Percentiles rank a stretch among this genome's conserved stretches.
Conservation (phyloP, 2,888 invertebrate genomes). For the Dinocampus coccinellae region DNA sequence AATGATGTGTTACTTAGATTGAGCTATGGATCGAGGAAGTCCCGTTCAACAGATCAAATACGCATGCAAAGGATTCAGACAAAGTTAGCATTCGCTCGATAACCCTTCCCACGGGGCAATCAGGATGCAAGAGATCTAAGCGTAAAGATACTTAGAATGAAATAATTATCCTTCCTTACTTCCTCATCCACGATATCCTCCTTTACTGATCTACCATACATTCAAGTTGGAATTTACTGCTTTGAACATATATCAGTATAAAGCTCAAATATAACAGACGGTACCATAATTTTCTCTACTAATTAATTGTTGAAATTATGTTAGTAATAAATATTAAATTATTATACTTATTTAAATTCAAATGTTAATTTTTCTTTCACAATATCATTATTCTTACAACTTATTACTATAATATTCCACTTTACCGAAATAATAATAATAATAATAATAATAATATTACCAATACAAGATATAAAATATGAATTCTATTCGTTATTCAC, state of each 20-base stretch:
- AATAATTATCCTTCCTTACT: constrained; percentile 7
- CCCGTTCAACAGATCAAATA: neutral
- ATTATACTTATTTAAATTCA: no score
- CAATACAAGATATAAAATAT: neutral
- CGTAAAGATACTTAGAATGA: neutral
- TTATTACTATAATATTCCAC: neutral
- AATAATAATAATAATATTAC: no score
- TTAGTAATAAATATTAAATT: neutral
- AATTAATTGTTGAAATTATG: neutral
- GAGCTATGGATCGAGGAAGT: neutral
- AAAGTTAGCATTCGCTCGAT: constrained; percentile 13
- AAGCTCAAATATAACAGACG: neutral
- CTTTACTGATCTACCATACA: neutral
- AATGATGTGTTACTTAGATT: neutral
- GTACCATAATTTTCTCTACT: neutral
- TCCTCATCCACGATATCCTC: neutral
- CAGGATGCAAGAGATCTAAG: neutral
- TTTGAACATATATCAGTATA: neutral
- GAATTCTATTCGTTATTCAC: neutral
- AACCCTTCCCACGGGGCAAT: neutral
- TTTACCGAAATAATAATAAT: neutral
- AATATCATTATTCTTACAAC: no score
- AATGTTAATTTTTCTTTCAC: no score
- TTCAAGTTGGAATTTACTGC: neutral
- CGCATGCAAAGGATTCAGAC: neutral